These are phyloP conservation scores for Cancer borealis DNA, from an alignment of 2,888 invertebrate genomes.

Conservation along the genomic window DNA sequence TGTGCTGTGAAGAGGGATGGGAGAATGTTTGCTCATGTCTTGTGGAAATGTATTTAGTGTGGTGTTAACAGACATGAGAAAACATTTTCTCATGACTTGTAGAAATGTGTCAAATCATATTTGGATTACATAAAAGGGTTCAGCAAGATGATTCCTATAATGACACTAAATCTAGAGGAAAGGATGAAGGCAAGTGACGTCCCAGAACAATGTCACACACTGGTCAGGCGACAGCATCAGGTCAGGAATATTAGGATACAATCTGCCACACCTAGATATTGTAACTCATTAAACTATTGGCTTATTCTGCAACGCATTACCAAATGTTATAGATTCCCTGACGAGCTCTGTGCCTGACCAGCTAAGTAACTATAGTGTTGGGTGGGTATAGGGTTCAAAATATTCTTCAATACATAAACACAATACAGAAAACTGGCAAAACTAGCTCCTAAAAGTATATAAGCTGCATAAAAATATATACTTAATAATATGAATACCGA, in stretches of 20 bases:
- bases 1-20: no score
- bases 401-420: background rate
- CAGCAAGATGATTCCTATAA: no score
- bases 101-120: background rate
- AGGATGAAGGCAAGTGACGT: background rate
- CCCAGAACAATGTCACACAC: background rate
- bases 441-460: background rate
- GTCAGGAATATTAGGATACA: background rate
- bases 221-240: background rate
- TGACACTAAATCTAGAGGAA: background rate
- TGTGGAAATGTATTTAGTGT: background rate
- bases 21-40: no score
- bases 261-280: background rate
- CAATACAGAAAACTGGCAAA: background rate
- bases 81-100: background rate
- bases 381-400: background rate
- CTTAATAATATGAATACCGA: background rate
- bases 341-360: background rate
- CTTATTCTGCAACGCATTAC: background rate
- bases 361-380: background rate
- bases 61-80: background rate
- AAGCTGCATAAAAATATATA: conserved; percentile 8
- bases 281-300: background rate
- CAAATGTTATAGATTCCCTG: background rate
- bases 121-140: background rate